Evolutionary conservation across 2,113 vertebrate species (phyloP).

Genomic region (Pseudois nayaur): DNA sequence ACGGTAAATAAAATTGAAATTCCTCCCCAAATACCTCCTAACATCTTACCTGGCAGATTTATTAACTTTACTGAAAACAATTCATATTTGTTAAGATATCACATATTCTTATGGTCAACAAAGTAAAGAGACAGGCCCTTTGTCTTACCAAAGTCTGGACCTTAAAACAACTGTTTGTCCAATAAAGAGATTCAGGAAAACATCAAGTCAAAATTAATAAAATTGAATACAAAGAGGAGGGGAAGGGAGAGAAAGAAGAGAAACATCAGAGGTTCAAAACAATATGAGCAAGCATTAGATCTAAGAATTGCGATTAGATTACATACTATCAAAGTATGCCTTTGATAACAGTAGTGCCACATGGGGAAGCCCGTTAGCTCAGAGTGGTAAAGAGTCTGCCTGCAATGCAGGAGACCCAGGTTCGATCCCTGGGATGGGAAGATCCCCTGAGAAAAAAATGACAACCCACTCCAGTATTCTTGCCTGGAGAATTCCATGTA

Average conservation of each 20-base stretch:
- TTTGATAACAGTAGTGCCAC: not conserved
- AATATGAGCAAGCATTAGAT: not conserved
- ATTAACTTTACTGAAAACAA: not conserved
- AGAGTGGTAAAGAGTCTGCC: not conserved
- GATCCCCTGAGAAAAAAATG: not conserved
- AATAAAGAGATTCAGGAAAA: not conserved
- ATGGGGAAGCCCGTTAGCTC: not conserved
- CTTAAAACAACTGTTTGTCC: not conserved
- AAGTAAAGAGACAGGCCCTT: not conserved
- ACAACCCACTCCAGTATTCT: not conserved
- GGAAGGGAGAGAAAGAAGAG: not conserved
- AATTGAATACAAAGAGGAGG: not conserved
- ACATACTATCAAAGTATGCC: not conserved
- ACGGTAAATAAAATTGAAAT: conserved; percentile 50
- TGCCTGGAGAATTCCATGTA: not conserved
- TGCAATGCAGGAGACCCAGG: not conserved
- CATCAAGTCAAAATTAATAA: not conserved
- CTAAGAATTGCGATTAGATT: not conserved
- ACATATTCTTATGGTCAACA: not conserved
- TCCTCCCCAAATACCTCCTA: not conserved
- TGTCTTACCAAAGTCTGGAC: not conserved
- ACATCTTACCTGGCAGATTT: conserved; percentile 11
- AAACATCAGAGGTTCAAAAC: not conserved
- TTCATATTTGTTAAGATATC: conserved; percentile 21
- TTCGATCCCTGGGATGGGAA: not conserved